These are phyloP conservation scores for Menidia beryllina DNA, from an alignment of 2,113 vertebrate species.

Conservation along the genomic window DNA sequence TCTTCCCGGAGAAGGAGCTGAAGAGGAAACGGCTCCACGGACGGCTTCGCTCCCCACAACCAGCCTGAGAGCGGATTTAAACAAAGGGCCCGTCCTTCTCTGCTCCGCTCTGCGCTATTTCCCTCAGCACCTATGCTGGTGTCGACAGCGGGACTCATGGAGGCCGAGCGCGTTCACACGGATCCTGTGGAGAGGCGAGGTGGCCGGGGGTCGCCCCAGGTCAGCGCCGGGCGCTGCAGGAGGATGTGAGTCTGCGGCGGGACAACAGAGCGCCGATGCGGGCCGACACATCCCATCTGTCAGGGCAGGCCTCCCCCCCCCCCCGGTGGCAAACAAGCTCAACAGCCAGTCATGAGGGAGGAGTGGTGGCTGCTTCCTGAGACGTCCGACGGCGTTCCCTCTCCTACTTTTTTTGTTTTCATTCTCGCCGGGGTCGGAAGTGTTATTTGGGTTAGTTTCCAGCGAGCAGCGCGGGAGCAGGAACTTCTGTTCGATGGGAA, in stretches of 20 bases:
- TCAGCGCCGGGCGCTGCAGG: conserved; percentile 65
- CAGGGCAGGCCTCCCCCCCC: conserved; percentile 45
- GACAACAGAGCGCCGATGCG: conserved; percentile 68
- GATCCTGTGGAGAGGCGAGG: conserved; percentile 55
- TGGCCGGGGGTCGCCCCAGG: conserved; percentile 61
- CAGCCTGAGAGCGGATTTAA: conserved; percentile 33
- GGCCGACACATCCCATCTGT: conserved; percentile 75
- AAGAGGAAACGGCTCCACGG: conserved; percentile 39
- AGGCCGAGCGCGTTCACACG: conserved; percentile 55
- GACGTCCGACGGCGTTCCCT: conserved; percentile 7
- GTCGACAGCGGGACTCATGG: conserved; percentile 48
- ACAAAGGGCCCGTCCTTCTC: conserved; percentile 43
- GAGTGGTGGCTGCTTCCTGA: conserved; percentile 20
- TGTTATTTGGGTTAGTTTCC: conserved; percentile 77
- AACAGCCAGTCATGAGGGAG: conserved; percentile 46
- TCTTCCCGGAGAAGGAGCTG: conserved; percentile 28
- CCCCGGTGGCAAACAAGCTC: conserved; percentile 19
- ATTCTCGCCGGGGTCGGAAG: conserved; percentile 68
- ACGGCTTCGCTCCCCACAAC: too few relatives aligned
- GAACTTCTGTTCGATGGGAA: conserved; percentile 66
- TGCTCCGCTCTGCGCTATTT: conserved; percentile 22
- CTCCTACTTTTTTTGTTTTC: conserved; percentile 64
- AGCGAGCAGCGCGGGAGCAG: conserved; percentile 44
- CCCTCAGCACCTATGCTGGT: conserved; percentile 27
- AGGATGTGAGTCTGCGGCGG: conserved; percentile 68